A percentile compares a stretch with the other conserved stretches of the same genome.
Evolutionary conservation across 2,113 vertebrate species (phyloP).

Genomic region (Serinus canaria): DNA sequence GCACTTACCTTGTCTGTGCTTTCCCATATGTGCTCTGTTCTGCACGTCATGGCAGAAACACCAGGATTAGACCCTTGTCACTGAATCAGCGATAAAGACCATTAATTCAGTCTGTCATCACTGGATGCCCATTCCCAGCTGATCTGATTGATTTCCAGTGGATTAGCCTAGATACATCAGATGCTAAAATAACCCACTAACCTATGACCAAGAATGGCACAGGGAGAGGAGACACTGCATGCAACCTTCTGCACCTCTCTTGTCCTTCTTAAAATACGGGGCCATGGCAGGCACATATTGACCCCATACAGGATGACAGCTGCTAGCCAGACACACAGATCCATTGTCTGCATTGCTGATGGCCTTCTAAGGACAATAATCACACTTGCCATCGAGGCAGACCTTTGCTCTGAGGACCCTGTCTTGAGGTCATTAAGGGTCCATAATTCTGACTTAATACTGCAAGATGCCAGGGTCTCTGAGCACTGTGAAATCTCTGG

Average conservation of each 20-base stretch:
- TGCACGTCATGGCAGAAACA: background rate
- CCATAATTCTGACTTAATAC: background rate
- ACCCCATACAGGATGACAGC: background rate
- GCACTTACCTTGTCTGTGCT: background rate
- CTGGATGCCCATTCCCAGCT: conserved; percentile 4
- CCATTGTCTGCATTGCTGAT: background rate
- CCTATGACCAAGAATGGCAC: background rate
- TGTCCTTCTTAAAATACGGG: background rate
- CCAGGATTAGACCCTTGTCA: conserved; percentile 6
- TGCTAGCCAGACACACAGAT: background rate
- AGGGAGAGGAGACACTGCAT: background rate
- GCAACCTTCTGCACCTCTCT: background rate
- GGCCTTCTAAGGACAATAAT: background rate
- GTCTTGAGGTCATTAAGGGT: background rate
- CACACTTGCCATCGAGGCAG: background rate
- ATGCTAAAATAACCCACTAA: conserved; percentile 9
- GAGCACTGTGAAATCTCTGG: background rate
- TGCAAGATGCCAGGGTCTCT: background rate
- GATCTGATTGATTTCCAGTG: conserved; percentile 32
- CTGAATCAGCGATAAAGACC: background rate
- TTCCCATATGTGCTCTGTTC: background rate
- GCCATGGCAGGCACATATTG: background rate
- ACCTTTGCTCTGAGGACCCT: background rate
- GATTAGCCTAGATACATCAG: background rate
- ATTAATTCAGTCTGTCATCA: conserved; percentile 41